Base-by-base conservation (phyloP, 2,888 invertebrate species). In the Hemaris fuciformis region DNA sequence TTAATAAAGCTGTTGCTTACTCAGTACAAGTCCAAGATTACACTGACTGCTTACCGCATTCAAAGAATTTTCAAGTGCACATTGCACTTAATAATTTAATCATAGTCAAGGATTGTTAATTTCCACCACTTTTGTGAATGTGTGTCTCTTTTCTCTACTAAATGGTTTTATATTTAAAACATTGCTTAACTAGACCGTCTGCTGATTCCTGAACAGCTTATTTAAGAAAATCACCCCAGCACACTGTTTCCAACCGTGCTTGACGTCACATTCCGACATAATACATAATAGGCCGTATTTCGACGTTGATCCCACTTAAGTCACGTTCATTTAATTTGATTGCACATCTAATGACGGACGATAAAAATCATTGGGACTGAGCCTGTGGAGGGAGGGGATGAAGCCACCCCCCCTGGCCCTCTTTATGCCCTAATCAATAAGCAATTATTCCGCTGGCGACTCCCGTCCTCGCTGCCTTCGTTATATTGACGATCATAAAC, bases 361-460 rank as follows among this genome's bases (percentile, higher is more conserved):
- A 53, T 53, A 53, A 53, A 53, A 31, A 53, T 31, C 27, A 53
- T 53, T 53, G 31, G 25, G 23, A 25, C 23, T n/a, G 25, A 27
- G 15, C n/a, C 15, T 15, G n/a, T 25, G 25, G n/a, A n/a, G 5
- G 25, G 23, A 27, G 4, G 53, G 27, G 27, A 31, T 7, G 20
- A 1, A 5, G 8, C 5, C 13, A 8, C 45, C 45, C 22, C 18
- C 31, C 53, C 10, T 10, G 13, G n/a, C 18, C n/a, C 31, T 31
- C 20, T 53, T 48, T 53, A 53, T 27, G 27, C 27, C 31, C 31
- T 31, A 53, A 53, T 53, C 53, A 53, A 53, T 53, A 53, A 31
- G 18, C 53, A 53, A 53, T 53, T 53, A 53, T 27, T 27, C 18
- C 8, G 22, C 31, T 8, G 53, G 31, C 53, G 53, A 53, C 53